phyloP scores from a whole-genome alignment of 2,888 invertebrate species.

The Hydroisotoma schaefferi region DNA sequence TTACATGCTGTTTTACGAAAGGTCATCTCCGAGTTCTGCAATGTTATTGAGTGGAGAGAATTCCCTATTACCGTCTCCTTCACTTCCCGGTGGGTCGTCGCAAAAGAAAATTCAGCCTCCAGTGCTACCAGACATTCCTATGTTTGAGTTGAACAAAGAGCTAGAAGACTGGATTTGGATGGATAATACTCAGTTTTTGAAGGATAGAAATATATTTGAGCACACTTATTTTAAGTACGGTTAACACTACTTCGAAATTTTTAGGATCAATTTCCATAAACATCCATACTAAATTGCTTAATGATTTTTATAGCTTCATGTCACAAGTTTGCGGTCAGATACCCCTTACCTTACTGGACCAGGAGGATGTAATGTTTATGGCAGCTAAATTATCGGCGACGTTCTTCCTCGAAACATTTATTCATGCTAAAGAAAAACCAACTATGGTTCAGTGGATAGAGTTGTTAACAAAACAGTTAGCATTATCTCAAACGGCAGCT shows the following conservation, averaged over 20 bases:
- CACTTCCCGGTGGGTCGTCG: conserved; percentile 42
- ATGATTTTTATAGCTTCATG: conserved; percentile 70
- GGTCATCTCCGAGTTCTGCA: conserved; percentile 57
- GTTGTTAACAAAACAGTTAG: conserved; percentile 88
- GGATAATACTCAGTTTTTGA: conserved; percentile 91
- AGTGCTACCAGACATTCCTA: conserved; percentile 43
- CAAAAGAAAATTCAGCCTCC: conserved; percentile 9
- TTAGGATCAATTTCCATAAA: neutral
- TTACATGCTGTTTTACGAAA: conserved; percentile 94
- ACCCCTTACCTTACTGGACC: conserved; percentile 78
- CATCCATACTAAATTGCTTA: neutral
- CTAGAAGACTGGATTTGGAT: conserved; percentile 96
- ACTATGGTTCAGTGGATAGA: conserved; percentile 98
- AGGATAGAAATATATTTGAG: conserved; percentile 93
- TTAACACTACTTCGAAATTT: conserved; percentile 54
- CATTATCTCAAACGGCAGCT: conserved; percentile 81
- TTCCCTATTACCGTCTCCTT: conserved; percentile 44
- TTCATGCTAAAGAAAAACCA: conserved; percentile 95
- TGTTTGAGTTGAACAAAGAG: conserved; percentile 68
- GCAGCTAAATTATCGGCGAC: conserved; percentile 85
- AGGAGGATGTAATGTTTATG: conserved; percentile 75
- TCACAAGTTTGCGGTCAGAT: conserved; percentile 93
- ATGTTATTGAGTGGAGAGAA: conserved; percentile 52
- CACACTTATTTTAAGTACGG: conserved; percentile 92
- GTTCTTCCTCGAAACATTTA: conserved; percentile 93